Base-by-base conservation (phyloP, 2,797 vertebrate species). In the Mergus octosetaceus region DNA sequence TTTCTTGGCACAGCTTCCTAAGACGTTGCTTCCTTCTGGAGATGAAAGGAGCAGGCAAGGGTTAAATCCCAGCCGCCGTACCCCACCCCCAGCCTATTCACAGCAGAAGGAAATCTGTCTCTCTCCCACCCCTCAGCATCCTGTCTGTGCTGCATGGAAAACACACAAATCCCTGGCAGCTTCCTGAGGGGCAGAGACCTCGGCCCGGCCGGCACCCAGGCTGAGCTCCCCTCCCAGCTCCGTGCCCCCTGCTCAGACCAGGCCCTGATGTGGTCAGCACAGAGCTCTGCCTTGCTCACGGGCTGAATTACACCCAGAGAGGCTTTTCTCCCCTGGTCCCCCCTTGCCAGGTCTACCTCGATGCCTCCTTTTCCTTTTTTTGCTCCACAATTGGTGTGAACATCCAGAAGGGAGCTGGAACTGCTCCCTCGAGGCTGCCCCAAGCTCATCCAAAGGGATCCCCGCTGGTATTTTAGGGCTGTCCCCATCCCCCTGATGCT, bases 51-150 rank as follows among this genome's bases (percentile, higher is more conserved):
- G 58, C 61, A 85, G 71, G 77, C 74, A 96, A 87, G 96, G 75
- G 94, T 96, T 97, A 96, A 96, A 83, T 10, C 5, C 0, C 81
- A 92, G 81, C 76, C 0, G 1, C 90, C 79, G 69, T 77, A 92
- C 94, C 93, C 91, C 95, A 78, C 74, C 86, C 36, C 39, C 75
- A 57, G 77, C 27, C 96, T 89, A 89, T 92, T 95, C 94, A 85
- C 54, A 95, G 86, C 90, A 95, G 95, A 94, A 95, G 95, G 95
- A 95, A 96, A 96, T 94, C 94, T 93, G 86, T 92, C 57, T 82
- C 56, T 96, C 95, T 96, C 95, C 92, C 93, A 94, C 92, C 93
- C 92, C 95, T 95, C 89, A 95, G 92, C 94, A 96, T 94, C 95
- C 96, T 96, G 96, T 95, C 88, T 94, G 64, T 83, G 89, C 85